Percentiles rank a stretch among this genome's conserved stretches.
Conservation (phyloP, 2,797 vertebrate genomes). For the Lagodon rhomboides region DNA sequence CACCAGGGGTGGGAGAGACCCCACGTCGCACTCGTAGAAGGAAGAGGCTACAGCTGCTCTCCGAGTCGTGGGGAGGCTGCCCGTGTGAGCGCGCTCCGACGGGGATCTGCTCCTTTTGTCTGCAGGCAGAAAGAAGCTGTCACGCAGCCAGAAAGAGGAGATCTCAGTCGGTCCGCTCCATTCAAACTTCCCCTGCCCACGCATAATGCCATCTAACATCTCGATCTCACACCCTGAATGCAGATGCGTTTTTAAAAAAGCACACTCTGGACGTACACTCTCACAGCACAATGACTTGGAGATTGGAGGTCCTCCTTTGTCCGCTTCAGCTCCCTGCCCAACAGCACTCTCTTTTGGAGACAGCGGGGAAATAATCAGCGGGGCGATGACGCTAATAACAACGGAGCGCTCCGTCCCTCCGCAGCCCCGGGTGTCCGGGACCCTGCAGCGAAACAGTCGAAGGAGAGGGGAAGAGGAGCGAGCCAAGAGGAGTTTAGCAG, state of each 20-base stretch:
- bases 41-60: constrained; percentile 36
- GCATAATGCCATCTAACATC: constrained; percentile 32
- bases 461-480: constrained; percentile 11
- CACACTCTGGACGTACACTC: background rate
- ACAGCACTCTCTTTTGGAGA: constrained; percentile 76
- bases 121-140: constrained; percentile 70
- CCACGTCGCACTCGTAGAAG: constrained; percentile 23
- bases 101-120: constrained; percentile 68
- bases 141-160: constrained; percentile 54
- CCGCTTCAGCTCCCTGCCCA: constrained; percentile 57
- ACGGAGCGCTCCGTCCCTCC: constrained; percentile 29
- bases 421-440: constrained; percentile 44
- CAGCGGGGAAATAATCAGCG: constrained; percentile 51
- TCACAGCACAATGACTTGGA: background rate
- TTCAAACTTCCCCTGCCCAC: constrained; percentile 15
- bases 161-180: background rate
- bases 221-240: constrained; percentile 17
- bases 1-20: constrained; percentile 35
- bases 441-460: constrained; percentile 41
- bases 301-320: constrained; percentile 38
- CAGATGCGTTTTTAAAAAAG: constrained; percentile 26
- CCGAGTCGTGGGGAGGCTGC: constrained; percentile 31
- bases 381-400: constrained; percentile 61
- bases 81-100: constrained; percentile 50
- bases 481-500: constrained; percentile 42